Evolutionary conservation across 2,888 invertebrate species (phyloP), one percentile per base, ranked within the genome.

Genomic region (Acrobasis consociella): DNA sequence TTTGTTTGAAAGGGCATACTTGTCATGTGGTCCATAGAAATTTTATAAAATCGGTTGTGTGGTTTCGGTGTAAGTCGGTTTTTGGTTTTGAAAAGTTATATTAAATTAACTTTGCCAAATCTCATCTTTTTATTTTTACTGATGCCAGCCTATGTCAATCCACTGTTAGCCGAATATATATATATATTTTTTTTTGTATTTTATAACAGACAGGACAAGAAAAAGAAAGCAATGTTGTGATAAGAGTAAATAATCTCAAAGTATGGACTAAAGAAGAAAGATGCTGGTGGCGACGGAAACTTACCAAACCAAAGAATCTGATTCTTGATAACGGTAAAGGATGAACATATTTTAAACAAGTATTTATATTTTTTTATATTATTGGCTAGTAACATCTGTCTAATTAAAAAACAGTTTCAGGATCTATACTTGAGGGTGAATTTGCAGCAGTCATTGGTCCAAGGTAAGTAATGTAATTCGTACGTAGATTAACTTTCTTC

Each of bases 401-500:
- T 31, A 7, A 31, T 31, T 31, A 31, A 31, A 31, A 31, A 31
- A 31, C 64, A 92, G 91, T 92, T 80, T 78, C 86, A 76, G 89
- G 84, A 39, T 77, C 69, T 56, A 80, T 91, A 66, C 79, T 74
- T 65, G 76, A 80, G 64, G 87, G 86, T 1, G 91, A 91, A 68
- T 91, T 92, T 64, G 78, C 84, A 0, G 92, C 89, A 5, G 74
- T 91, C 3, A 81, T 92, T 31, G 92, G 92, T 42, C 91, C 92
- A 49, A 92, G 92, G 92, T 91, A 80, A 60, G 46, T 13, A 46
- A 46, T n/a, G 46, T 46, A 5, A 7, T 31, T 31, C 31, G 31
- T 31, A 31, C 31, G 7, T 2, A 31, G 31, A 31, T 22, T 2
- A 22, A 22, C 22, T 22, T 22, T 22, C 22, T 22, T 3, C 3